phyloP scores from a whole-genome alignment of 2,888 invertebrate species.

The Hartigia nigra region DNA sequence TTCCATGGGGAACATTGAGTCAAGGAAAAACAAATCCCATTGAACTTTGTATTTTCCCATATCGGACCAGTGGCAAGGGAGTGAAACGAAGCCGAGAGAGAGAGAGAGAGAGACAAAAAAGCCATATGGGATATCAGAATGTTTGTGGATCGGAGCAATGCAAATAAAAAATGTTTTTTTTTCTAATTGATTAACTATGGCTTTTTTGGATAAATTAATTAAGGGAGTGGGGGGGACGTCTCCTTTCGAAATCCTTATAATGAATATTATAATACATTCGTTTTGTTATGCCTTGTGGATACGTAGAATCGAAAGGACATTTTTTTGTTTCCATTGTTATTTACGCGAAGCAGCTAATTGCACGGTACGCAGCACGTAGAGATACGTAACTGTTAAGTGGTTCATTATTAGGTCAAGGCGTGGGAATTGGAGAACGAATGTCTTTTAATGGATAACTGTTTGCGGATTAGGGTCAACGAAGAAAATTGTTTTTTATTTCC shows the following conservation, averaged over 20 bases:
- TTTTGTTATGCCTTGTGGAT: neutral
- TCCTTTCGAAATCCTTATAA: no score
- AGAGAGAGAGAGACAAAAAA: conserved; percentile 9
- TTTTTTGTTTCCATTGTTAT: neutral
- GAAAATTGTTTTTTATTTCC: neutral
- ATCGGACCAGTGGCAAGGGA: neutral
- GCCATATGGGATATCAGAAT: conserved; percentile 7
- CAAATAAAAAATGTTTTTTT: neutral
- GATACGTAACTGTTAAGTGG: neutral
- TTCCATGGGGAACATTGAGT: neutral
- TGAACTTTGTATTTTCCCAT: neutral
- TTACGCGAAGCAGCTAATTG: neutral
- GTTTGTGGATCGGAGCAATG: neutral
- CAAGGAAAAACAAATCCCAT: neutral
- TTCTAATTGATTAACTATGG: neutral
- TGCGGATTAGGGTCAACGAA: neutral
- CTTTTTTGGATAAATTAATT: neutral
- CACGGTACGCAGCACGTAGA: neutral
- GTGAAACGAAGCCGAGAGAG: neutral
- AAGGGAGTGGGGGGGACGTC: neutral
- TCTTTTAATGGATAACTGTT: neutral
- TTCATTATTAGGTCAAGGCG: conserved; percentile 20
- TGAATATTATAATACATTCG: no score
- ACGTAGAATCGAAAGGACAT: neutral
- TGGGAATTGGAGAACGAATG: conserved; percentile 5